Evolutionary conservation across 1,140 invertebrate genomes (phyloP).

Genomic region (Dendrolimus kikuchii): DNA sequence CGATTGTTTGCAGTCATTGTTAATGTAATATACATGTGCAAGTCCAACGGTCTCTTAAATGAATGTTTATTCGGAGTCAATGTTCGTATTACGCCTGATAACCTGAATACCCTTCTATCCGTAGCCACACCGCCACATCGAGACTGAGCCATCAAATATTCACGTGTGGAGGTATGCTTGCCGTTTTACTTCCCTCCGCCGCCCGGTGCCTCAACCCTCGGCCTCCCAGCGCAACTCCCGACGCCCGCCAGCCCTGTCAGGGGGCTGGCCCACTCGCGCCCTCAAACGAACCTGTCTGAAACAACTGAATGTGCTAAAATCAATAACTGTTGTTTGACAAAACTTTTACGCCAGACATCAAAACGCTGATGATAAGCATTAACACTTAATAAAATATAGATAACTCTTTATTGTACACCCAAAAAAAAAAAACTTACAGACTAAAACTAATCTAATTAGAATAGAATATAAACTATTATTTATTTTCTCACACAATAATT

Average conservation of each 20-base stretch:
- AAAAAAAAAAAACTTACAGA: too few species aligned
- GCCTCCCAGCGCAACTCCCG: conserved; percentile 2
- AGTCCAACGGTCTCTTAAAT: conserved; percentile 5
- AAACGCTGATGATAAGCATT: background rate
- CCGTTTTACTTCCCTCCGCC: conserved; percentile 52
- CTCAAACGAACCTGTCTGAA: conserved; percentile 43
- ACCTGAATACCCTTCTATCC: conserved; percentile 24
- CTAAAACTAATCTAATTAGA: too few species aligned
- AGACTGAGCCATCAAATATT: conserved; percentile 69
- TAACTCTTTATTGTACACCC: too few species aligned
- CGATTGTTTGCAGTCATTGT: conserved; percentile 1
- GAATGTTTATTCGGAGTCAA: conserved; percentile 17
- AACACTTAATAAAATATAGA: too few species aligned
- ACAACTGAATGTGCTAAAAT: conserved; percentile 69
- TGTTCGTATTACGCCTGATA: conserved; percentile 16
- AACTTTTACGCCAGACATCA: conserved; percentile 30
- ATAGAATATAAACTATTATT: too few species aligned
- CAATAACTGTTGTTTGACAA: conserved; percentile 63
- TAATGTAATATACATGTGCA: conserved; percentile 8
- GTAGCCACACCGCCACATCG: conserved; percentile 48
- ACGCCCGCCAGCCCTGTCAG: conserved; percentile 9
- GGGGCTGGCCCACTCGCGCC: conserved; percentile 18
- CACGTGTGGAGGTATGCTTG: conserved; percentile 61
- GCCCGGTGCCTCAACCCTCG: conserved; percentile 7
- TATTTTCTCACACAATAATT: too few species aligned